Conservation (phyloP, 1,140 invertebrate genomes). For the Diuraphis noxia region DNA sequence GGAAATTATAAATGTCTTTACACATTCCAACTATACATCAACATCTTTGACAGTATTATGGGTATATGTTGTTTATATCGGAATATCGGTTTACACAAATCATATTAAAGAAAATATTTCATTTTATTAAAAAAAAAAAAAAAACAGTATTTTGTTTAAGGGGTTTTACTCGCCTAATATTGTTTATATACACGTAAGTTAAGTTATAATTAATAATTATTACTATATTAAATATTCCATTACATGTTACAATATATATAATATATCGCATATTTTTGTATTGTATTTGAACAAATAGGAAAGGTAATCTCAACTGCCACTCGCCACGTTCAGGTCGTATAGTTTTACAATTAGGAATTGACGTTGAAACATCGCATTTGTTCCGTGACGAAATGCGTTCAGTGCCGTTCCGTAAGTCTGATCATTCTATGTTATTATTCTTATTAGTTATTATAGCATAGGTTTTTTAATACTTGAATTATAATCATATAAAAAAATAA, state of each 20-base stretch:
- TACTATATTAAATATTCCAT: not conserved
- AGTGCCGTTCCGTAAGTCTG: slow-evolving; percentile 33
- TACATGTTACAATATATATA: not conserved
- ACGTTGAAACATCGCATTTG: slow-evolving; percentile 33
- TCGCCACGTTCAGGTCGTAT: not conserved
- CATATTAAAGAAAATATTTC: not conserved
- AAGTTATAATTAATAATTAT: not conserved
- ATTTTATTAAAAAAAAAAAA: not conserved
- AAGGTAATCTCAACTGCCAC: not conserved
- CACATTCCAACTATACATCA: not conserved
- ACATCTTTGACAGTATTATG: not conserved
- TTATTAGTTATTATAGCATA: not conserved
- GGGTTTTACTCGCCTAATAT: not conserved
- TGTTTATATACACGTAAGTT: not conserved
- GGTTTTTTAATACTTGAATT: not conserved
- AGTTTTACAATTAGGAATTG: slow-evolving; percentile 16
- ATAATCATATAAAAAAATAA: not conserved
- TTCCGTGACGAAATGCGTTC: slow-evolving; percentile 35
- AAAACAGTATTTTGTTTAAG: not conserved
- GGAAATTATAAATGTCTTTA: not conserved
- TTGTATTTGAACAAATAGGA: not conserved
- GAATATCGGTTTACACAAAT: not conserved
- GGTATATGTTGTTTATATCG: not conserved
- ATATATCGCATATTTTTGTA: not conserved
- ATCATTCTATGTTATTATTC: not conserved